These are phyloP conservation scores for Terrapene triunguis DNA, from an alignment of 2,113 vertebrate species.

Conservation along the genomic window DNA sequence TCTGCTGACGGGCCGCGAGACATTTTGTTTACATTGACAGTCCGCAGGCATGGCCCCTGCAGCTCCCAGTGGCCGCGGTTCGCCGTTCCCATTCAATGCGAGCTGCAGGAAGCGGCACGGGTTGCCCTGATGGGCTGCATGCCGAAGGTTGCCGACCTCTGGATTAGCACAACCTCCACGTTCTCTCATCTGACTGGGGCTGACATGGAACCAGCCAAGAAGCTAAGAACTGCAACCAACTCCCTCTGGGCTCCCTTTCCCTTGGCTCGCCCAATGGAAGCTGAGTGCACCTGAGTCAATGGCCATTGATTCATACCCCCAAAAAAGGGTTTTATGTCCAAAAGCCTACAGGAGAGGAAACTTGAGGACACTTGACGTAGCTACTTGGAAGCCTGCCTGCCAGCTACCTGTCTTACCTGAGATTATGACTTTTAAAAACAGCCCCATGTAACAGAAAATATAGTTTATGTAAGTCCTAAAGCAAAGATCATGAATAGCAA, in stretches of 20 bases:
- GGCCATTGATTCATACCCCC: neutral
- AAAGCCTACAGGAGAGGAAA: neutral
- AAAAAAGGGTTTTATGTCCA: neutral
- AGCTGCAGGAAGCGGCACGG: no score
- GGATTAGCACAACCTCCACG: neutral
- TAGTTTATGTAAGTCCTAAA: neutral
- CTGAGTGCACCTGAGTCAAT: neutral
- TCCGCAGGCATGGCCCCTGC: no score
- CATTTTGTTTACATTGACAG: no score
- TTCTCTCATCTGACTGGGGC: neutral
- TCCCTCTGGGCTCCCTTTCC: neutral
- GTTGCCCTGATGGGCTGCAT: no score
- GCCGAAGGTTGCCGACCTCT: no score
- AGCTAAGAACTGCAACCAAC: neutral
- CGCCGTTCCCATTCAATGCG: no score
- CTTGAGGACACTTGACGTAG: neutral
- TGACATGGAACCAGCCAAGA: neutral
- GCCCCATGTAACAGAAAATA: neutral
- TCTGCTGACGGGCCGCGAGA: no score
- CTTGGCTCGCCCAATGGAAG: neutral
- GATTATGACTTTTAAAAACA: neutral
- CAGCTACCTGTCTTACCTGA: accelerated
- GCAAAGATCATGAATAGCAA: neutral
- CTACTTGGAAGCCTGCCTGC: neutral
- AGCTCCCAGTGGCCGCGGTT: no score